phyloP scores from a whole-genome alignment of 2,797 vertebrate genomes.

The Lateolabrax maculatus region DNA sequence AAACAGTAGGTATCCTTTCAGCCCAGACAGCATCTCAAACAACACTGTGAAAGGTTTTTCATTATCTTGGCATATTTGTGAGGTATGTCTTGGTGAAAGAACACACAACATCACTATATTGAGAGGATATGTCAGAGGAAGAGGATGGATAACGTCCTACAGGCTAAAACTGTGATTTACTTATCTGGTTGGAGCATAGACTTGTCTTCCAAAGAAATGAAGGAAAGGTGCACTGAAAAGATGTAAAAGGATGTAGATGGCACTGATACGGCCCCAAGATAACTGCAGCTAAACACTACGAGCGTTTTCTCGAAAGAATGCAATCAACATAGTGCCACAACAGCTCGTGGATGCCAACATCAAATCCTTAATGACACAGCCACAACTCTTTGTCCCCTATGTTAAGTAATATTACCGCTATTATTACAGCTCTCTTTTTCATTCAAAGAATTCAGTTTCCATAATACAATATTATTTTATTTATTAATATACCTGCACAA shows the following conservation, averaged over 20 bases:
- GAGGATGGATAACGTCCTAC: neutral
- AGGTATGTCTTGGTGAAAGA: conserved; percentile 1
- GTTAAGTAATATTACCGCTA: too few relatives aligned
- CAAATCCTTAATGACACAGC: conserved; percentile 11
- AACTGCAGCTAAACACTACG: conserved; percentile 18
- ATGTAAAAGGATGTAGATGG: neutral
- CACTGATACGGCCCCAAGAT: neutral
- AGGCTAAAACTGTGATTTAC: neutral
- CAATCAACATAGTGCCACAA: conserved; percentile 30
- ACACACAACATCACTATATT: neutral
- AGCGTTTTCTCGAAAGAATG: conserved; percentile 12
- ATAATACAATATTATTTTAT: neutral
- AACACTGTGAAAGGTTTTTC: conserved; percentile 8
- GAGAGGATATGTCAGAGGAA: neutral
- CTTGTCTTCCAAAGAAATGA: neutral
- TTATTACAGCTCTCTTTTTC: conserved; percentile 1
- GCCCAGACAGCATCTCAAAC: conserved; percentile 26
- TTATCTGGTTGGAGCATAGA: neutral
- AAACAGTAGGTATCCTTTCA: conserved; percentile 17
- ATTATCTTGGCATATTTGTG: conserved; percentile 22
- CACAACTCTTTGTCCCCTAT: neutral
- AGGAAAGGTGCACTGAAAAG: neutral
- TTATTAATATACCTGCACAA: neutral
- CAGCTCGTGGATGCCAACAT: conserved; percentile 33
- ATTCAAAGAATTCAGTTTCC: neutral